Evolutionary conservation across 2,113 vertebrate species (phyloP).

Genomic region (Camelus bactrianus): DNA sequence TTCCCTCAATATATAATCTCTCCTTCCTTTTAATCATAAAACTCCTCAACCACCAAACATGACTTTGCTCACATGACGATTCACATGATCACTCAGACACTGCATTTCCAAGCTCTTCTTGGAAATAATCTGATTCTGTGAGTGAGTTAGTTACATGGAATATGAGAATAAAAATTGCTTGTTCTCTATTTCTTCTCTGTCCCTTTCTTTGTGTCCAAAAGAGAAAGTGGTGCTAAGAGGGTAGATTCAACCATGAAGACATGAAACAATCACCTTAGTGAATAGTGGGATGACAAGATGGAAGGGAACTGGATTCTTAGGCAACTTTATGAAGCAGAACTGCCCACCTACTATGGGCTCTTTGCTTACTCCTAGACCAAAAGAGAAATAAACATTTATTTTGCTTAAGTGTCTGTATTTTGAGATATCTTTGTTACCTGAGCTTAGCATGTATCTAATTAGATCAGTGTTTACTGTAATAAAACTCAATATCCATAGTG

Average conservation of each 20-base stretch:
- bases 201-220: neutral
- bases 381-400: neutral
- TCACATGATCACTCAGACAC: neutral
- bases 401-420: neutral
- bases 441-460: neutral
- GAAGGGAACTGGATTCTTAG: neutral
- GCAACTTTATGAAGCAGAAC: neutral
- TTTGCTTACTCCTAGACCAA: neutral
- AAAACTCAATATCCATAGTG: neutral
- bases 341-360: neutral
- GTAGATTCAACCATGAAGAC: neutral
- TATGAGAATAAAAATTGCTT: neutral
- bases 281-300: neutral
- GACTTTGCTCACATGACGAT: neutral
- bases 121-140: neutral
- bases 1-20: neutral
- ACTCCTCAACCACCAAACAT: accelerated
- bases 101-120: neutral
- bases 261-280: neutral
- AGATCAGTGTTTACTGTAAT: neutral
- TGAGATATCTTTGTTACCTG: neutral
- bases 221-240: neutral
- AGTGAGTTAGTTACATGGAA: neutral
- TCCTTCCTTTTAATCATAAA: neutral
- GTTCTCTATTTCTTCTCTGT: neutral